Percentiles rank a stretch among this genome's conserved stretches.
phyloP scores from a whole-genome alignment of 2,888 invertebrate species.

The Muschampia plurimacula region DNA sequence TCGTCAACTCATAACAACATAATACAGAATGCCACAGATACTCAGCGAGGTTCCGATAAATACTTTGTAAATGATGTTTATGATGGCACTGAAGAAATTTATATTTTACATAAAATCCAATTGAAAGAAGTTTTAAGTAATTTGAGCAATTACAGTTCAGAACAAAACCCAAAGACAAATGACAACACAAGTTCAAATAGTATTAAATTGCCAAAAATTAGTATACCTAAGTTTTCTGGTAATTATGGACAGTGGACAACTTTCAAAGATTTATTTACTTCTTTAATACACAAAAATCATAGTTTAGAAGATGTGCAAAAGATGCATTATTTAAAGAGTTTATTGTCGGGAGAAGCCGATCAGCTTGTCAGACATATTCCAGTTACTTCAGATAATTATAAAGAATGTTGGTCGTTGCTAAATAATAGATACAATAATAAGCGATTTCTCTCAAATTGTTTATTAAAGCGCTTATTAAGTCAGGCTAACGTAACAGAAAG shows the following conservation, averaged over 20 bases:
- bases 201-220: neutral
- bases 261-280: neutral
- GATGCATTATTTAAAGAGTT: neutral
- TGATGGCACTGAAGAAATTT: neutral
- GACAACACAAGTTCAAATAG: neutral
- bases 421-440: neutral
- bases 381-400: conserved; percentile 1
- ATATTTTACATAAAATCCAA: neutral
- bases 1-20: neutral
- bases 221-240: neutral
- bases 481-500: neutral
- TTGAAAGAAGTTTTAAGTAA: neutral
- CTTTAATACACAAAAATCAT: neutral
- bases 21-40: neutral
- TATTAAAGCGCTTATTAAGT: neutral
- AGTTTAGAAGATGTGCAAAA: neutral
- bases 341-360: neutral
- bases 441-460: neutral
- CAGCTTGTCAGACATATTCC: neutral
- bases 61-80: neutral
- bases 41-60: neutral
- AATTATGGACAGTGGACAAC: conserved; percentile 1
- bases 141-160: neutral
- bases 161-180: neutral
- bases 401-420: neutral